Evolutionary conservation across 2,797 vertebrate genomes (phyloP).

Genomic region (Cercopithecus hamlyni): DNA sequence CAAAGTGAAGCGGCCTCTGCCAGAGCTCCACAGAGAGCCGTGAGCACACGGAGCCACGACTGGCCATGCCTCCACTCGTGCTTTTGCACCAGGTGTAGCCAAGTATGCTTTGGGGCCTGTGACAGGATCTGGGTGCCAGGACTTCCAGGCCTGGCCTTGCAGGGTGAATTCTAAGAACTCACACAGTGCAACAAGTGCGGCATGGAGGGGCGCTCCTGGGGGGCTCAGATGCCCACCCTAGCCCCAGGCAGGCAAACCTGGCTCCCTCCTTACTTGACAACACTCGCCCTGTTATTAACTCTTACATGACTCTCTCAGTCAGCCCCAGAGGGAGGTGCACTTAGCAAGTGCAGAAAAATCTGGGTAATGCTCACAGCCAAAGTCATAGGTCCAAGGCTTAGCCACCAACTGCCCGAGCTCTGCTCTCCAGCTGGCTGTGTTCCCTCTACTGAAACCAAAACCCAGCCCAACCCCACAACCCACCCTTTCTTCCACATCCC

Average conservation of each 20-base stretch:
- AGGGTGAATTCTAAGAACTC: background rate
- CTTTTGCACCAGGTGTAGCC: background rate
- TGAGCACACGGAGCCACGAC: rapidly evolving
- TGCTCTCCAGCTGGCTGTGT: background rate
- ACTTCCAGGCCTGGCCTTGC: background rate
- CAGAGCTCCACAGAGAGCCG: background rate
- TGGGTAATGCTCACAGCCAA: background rate
- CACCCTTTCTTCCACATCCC: background rate
- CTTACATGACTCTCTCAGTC: background rate
- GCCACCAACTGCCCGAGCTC: rapidly evolving
- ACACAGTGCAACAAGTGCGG: background rate
- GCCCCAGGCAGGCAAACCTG: background rate
- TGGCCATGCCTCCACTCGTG: rapidly evolving
- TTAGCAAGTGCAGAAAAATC: background rate
- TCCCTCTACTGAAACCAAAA: background rate
- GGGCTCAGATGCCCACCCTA: rapidly evolving
- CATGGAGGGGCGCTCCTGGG: rapidly evolving
- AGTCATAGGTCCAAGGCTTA: background rate
- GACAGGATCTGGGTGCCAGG: background rate
- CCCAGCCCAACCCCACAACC: rapidly evolving
- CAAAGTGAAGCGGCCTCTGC: background rate
- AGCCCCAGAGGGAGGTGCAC: background rate
- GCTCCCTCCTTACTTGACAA: background rate
- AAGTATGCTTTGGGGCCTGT: background rate
- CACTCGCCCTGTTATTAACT: background rate